Base-by-base conservation (phyloP, 2,113 vertebrate genomes). In the Nyctibius bracteatus region DNA sequence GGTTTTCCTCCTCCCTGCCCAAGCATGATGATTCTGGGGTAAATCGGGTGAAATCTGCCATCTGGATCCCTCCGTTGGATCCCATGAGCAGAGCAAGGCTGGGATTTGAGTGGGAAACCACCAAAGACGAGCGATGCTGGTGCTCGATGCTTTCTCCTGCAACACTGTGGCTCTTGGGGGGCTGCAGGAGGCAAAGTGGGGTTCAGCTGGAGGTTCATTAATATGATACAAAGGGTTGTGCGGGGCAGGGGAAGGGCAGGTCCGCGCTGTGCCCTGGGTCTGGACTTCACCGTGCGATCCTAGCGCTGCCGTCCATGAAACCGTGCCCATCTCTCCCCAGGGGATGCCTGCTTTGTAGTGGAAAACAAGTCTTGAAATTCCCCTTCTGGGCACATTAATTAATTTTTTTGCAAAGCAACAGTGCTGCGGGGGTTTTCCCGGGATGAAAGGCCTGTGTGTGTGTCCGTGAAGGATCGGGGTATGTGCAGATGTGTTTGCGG, bases 121-220 rank as follows among this genome's bases (percentile, higher is more conserved):
- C 9, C 4, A 1, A 2, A 13, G 7, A 1, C 0, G 2, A 20
- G 51, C 0, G 0, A 0, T 12, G 72, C 58, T 58, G 87, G 4
- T 25, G 73, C n/a, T 8, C 0, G n/a, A 30, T 57, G 81, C 46
- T 93, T 35, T 30, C 10, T 66, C 5, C 37, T 55, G 47, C 44
- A 1, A 2, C 2, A 0, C 1, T 5, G 65, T 23, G 70, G 74
- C 51, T 35, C 31, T 18, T 43, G 58, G 39, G 55, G 71, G 72
- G 41, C 58, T 58, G 51, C 11, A 6, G 11, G 80, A 46, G 28
- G 37, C 92, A 9, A 2, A 24, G 44, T 2, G 41, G n/a, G 46
- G 27, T 1, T 10, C 9, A 30, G 54, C 72, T 47, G 44, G 31
- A 14, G 7, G 0, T 18, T 78, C 21, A 2, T 23, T 25, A 2